Percentiles rank a stretch among this genome's conserved stretches.
These are phyloP conservation scores for Phrynosoma blainvillii DNA, from an alignment of 2,113 vertebrate genomes.

Conservation along the genomic window DNA sequence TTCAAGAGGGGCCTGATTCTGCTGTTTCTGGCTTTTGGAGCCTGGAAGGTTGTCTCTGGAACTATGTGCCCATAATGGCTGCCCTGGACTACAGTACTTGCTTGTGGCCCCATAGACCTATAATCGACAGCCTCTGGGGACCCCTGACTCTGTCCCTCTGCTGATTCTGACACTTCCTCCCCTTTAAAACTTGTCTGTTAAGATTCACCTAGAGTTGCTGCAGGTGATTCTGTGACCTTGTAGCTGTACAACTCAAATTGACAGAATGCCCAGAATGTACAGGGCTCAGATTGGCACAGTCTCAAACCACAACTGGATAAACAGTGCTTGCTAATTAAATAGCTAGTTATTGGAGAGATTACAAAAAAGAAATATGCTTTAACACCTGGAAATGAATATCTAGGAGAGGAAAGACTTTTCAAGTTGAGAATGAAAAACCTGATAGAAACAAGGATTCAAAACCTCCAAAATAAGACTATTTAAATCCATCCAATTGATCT, in stretches of 20 bases:
- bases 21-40: neutral
- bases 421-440: conserved; percentile 24
- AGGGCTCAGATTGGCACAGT: conserved; percentile 1
- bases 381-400: neutral
- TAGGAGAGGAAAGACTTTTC: neutral
- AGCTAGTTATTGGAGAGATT: conserved; percentile 39
- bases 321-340: conserved; percentile 6
- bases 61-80: too few species aligned
- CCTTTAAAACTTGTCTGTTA: neutral
- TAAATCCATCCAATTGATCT: conserved; percentile 47
- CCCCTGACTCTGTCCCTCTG: neutral
- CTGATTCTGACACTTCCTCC: too few species aligned
- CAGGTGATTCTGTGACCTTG: neutral
- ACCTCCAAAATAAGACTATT: neutral
- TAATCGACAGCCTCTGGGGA: neutral
- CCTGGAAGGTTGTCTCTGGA: too few species aligned
- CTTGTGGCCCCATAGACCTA: neutral
- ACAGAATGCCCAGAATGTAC: neutral
- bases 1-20: neutral
- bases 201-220: neutral
- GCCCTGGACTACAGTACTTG: neutral
- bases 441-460: neutral
- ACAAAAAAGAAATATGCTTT: conserved; percentile 35
- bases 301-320: conserved; percentile 21
- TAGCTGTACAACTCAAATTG: neutral